Conservation (phyloP, 2,113 vertebrate species). For the Thunnus maccoyii region DNA sequence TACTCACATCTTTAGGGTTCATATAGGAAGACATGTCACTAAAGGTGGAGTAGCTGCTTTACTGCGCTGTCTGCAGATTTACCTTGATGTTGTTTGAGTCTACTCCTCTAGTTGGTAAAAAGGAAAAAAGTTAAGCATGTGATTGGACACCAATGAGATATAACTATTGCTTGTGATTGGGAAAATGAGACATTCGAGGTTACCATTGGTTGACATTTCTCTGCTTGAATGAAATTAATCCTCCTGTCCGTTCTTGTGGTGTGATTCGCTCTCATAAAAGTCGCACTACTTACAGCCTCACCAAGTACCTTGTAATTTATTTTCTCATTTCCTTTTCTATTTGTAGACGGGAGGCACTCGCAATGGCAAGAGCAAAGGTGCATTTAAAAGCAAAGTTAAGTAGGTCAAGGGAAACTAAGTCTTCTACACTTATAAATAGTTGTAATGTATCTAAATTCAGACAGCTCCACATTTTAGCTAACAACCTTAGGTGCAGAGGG, state of each 20-base stretch:
- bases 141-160: conserved; percentile 47
- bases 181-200: conserved; percentile 17
- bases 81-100: conserved; percentile 6
- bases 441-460: conserved; percentile 37
- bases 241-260: conserved; percentile 18
- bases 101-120: background rate
- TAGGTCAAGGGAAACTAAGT: conserved; percentile 47
- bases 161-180: conserved; percentile 17
- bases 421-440: conserved; percentile 46
- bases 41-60: conserved; percentile 3
- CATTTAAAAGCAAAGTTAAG: conserved; percentile 51
- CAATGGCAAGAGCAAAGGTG: conserved; percentile 25
- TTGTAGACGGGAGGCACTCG: conserved; percentile 27
- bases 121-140: background rate
- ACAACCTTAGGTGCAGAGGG: conserved; percentile 10
- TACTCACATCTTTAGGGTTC: conserved; percentile 25
- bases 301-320: conserved; percentile 14
- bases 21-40: conserved; percentile 12
- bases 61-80: conserved; percentile 1
- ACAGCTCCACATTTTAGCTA: conserved; percentile 18
- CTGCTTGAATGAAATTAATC: conserved; percentile 33
- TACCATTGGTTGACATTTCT: conserved; percentile 48
- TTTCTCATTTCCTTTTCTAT: conserved; percentile 27
- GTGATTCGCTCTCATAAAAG: conserved; percentile 40
- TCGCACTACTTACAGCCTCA: conserved; percentile 25